Evolutionary conservation across 1,140 invertebrate species (phyloP).

Genomic region (Wasmannia auropunctata): DNA sequence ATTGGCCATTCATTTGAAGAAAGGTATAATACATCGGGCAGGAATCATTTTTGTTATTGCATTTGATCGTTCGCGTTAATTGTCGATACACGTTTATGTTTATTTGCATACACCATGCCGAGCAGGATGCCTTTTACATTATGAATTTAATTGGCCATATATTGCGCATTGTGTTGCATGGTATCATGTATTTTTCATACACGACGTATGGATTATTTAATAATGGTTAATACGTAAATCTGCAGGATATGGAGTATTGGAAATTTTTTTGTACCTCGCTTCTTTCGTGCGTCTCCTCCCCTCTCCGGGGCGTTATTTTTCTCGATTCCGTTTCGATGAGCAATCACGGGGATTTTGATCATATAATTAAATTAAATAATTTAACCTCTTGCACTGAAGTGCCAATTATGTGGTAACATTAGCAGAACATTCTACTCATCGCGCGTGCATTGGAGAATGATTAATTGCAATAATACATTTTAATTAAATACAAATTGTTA

Average conservation of each 20-base stretch:
- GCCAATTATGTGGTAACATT: neutral
- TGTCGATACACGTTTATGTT: neutral
- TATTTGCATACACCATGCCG: neutral
- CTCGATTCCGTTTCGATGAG: neutral
- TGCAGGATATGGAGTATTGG: constrained; percentile 28
- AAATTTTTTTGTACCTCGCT: constrained; percentile 6
- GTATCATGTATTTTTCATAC: constrained; percentile 30
- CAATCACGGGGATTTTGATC: neutral
- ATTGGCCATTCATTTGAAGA: neutral
- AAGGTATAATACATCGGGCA: neutral
- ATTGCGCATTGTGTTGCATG: constrained; percentile 3
- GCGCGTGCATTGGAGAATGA: neutral
- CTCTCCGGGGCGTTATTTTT: constrained; percentile 29
- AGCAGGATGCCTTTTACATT: neutral
- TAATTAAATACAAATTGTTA: neutral
- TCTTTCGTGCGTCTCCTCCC: too few relatives aligned
- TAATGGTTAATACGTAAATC: constrained; percentile 18
- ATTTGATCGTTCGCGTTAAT: neutral
- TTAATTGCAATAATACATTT: constrained; percentile 7
- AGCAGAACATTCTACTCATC: neutral
- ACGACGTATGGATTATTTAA: constrained; percentile 21
- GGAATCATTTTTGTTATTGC: neutral
- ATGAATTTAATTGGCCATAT: constrained; percentile 21
- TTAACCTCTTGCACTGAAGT: constrained; percentile 27
- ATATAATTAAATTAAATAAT: constrained; percentile 28